These are phyloP conservation scores for Orycteropus afer DNA, from an alignment of 2,113 vertebrate genomes.

Conservation along the genomic window DNA sequence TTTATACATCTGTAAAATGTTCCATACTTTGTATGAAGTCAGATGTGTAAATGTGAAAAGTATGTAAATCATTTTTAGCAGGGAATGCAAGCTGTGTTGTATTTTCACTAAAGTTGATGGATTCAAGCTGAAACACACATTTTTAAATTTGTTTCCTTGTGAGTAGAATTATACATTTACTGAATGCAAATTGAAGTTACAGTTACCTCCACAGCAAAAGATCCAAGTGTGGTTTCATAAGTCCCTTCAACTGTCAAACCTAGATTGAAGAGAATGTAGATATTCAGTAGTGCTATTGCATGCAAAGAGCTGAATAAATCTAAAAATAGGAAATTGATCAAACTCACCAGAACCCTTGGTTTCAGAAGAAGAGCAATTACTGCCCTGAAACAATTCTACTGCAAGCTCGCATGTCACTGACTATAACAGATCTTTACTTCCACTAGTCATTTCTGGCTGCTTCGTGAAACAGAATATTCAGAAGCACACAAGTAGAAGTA, in stretches of 20 bases:
- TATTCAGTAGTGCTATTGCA: neutral
- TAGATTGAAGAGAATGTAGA: neutral
- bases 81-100: neutral
- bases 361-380: constrained; percentile 20
- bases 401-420: neutral
- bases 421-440: neutral
- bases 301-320: neutral
- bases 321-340: neutral
- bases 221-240: neutral
- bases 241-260: neutral
- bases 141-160: neutral
- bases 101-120: neutral
- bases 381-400: neutral
- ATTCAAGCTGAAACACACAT: constrained; percentile 5
- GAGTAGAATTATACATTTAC: neutral
- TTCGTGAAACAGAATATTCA: neutral
- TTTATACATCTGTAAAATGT: constrained; percentile 34
- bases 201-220: neutral
- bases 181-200: neutral
- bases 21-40: neutral
- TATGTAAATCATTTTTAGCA: neutral
- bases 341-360: neutral
- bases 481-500: neutral
- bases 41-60: neutral
- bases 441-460: neutral